These are phyloP conservation scores for Aphidius colemani DNA, from an alignment of 2,888 invertebrate genomes.

Conservation along the genomic window DNA sequence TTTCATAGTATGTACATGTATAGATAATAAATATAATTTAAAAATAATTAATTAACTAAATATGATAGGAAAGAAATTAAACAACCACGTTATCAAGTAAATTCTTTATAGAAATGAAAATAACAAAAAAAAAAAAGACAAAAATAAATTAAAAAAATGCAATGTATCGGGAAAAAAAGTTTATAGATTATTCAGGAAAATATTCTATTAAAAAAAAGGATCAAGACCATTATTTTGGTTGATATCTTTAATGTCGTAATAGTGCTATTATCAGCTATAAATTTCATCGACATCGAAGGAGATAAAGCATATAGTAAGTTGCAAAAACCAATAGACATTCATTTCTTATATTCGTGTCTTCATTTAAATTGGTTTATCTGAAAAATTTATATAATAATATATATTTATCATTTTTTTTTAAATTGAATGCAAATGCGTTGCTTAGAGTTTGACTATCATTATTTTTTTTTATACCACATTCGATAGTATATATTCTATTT, in stretches of 20 bases:
- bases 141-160: no score
- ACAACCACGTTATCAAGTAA: no score
- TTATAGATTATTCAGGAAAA: constrained; percentile 12
- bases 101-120: no score
- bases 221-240: constrained; percentile 20
- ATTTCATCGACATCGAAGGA: constrained; percentile 19
- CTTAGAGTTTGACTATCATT: not conserved
- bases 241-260: constrained; percentile 22
- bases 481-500: not conserved
- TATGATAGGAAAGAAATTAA: no score
- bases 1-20: no score
- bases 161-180: not conserved
- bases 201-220: constrained; percentile 14
- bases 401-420: not conserved
- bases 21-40: no score
- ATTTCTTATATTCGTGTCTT: constrained; percentile 11
- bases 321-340: constrained; percentile 15
- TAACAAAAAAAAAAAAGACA: no score
- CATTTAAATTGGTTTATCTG: constrained; percentile 20
- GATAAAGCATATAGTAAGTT: constrained; percentile 14
- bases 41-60: no score
- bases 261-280: constrained; percentile 20
- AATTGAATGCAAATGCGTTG: not conserved
- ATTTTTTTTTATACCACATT: not conserved
- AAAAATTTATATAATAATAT: constrained; percentile 14